Evolutionary conservation across 1,140 invertebrate genomes (phyloP).

Genomic region (Archivesica marissinica): DNA sequence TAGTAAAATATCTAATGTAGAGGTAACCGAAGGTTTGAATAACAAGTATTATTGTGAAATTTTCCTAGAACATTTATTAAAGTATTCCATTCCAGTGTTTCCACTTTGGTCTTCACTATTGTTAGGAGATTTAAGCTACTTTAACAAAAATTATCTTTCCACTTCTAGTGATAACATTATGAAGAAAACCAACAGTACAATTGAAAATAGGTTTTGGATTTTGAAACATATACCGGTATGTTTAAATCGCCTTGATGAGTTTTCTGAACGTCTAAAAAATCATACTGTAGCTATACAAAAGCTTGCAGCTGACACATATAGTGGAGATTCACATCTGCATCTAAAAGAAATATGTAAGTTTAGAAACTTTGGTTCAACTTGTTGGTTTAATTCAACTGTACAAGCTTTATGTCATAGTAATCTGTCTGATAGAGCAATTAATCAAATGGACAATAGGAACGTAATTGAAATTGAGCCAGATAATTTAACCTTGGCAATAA

Average conservation of each 20-base stretch:
- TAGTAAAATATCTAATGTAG: too few species aligned
- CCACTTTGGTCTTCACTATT: background rate
- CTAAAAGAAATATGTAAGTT: background rate
- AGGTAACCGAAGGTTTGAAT: background rate
- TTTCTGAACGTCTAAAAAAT: background rate
- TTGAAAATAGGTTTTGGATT: background rate
- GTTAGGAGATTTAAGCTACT: background rate
- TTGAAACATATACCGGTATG: background rate
- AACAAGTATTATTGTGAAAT: background rate
- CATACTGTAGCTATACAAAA: background rate
- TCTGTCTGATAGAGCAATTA: background rate
- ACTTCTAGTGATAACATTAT: background rate
- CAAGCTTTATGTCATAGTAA: background rate
- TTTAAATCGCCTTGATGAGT: slow-evolving; percentile 12
- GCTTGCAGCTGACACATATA: background rate
- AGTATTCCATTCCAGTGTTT: background rate
- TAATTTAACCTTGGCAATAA: background rate
- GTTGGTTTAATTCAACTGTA: slow-evolving; percentile 23
- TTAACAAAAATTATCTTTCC: background rate
- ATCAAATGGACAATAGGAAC: background rate
- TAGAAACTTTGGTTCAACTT: slow-evolving; percentile 8
- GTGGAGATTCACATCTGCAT: background rate
- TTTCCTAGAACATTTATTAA: background rate
- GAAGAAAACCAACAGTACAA: background rate
- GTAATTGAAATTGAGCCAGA: background rate